phyloP scores from a whole-genome alignment of 2,113 vertebrate genomes.

The Tympanuchus pallidicinctus region DNA sequence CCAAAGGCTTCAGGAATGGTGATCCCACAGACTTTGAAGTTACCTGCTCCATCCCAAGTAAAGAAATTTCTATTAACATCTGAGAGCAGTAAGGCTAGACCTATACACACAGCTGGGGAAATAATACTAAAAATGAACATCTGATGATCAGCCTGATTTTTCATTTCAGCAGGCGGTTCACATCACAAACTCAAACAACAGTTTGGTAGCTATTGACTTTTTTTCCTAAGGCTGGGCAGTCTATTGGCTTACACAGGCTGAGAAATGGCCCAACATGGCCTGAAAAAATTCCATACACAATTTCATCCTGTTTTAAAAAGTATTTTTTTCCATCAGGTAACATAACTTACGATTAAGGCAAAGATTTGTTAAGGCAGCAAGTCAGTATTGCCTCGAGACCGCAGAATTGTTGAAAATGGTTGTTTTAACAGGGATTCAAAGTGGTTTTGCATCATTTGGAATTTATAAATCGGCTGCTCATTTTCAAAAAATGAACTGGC shows the following conservation, averaged over 20 bases:
- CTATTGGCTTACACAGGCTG: not conserved
- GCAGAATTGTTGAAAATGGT: conserved; percentile 49
- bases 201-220: not conserved
- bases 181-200: not conserved
- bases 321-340: conserved; percentile 47
- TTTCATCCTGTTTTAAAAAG: conserved; percentile 9
- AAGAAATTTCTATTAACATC: not conserved
- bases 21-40: not conserved
- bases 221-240: not conserved
- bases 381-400: not conserved
- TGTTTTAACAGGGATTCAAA: conserved; percentile 36
- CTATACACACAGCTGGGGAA: not conserved
- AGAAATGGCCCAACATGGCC: not conserved
- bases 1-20: not conserved
- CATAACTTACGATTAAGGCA: conserved; percentile 28
- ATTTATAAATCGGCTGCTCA: conserved; percentile 47
- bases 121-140: not conserved
- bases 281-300: not conserved
- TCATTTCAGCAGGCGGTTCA: not conserved
- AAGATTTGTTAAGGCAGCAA: conserved; percentile 19
- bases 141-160: not conserved
- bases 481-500: not conserved
- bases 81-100: not conserved
- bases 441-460: not conserved
- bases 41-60: not conserved